A percentile compares a stretch with the other conserved stretches of the same genome.
These are phyloP conservation scores for Brachionus rubens DNA, from an alignment of 1,140 invertebrate genomes.

Conservation along the genomic window DNA sequence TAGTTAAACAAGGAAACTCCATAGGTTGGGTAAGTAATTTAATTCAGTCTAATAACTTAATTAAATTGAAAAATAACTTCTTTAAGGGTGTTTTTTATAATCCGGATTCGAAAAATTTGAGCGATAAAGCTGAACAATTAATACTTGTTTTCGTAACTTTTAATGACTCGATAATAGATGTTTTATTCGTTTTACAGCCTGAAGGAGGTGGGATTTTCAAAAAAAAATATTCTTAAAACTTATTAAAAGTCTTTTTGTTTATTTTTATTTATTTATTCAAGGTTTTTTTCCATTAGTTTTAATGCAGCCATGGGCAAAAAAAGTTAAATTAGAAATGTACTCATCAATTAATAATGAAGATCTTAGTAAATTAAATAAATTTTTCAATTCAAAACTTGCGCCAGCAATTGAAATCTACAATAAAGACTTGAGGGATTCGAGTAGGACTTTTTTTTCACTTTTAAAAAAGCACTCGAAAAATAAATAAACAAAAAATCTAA, in stretches of 20 bases:
- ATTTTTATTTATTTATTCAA: background rate
- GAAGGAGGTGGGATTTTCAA: conserved; percentile 51
- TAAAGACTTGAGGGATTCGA: conserved; percentile 48
- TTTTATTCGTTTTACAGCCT: conserved; percentile 56
- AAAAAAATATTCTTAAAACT: background rate
- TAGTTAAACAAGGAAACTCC: conserved; percentile 50
- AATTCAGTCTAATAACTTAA: conserved; percentile 49
- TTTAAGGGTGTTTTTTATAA: conserved; percentile 42
- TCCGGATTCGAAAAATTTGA: background rate
- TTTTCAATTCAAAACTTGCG: conserved; percentile 26
- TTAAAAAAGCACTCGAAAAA: too few relatives aligned
- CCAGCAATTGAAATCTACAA: conserved; percentile 46
- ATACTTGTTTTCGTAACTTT: conserved; percentile 56
- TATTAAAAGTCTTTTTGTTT: background rate
- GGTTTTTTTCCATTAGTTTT: conserved; percentile 54
- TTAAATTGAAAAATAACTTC: background rate
- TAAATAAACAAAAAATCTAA: background rate
- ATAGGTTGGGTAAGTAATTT: conserved; percentile 55
- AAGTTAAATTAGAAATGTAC: conserved; percentile 47
- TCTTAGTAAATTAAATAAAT: conserved; percentile 44
- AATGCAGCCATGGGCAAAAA: conserved; percentile 50
- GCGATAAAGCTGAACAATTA: conserved; percentile 53
- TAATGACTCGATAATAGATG: conserved; percentile 52
- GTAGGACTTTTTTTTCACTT: conserved; percentile 48
- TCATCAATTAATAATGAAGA: conserved; percentile 35